A percentile compares a stretch with the other conserved stretches of the same genome.
Evolutionary conservation across 2,797 vertebrate genomes (phyloP).

Genomic region (Fratercula arctica): DNA sequence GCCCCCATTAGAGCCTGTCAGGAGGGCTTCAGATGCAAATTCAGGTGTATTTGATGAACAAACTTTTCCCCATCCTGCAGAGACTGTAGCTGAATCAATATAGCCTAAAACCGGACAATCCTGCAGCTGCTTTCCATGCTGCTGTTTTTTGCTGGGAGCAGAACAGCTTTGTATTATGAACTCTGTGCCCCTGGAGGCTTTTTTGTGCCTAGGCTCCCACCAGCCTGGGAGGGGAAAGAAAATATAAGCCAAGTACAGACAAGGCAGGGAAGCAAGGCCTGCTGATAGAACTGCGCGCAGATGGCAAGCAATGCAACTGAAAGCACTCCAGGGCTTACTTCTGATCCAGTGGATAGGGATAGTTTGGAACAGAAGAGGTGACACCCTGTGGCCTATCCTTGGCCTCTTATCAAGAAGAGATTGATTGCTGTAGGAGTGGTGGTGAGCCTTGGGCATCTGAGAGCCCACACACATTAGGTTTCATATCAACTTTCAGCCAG

Average conservation of each 20-base stretch:
- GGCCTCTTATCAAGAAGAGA: background rate
- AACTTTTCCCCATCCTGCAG: background rate
- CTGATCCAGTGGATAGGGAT: background rate
- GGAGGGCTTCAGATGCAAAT: background rate
- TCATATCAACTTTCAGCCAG: background rate
- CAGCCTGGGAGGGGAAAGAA: background rate
- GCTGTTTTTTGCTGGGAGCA: background rate
- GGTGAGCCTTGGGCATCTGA: background rate
- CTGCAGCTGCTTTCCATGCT: background rate
- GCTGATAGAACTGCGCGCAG: background rate
- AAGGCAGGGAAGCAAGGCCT: background rate
- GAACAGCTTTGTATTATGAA: background rate
- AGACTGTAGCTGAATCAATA: background rate
- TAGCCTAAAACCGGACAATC: background rate
- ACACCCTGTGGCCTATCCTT: background rate
- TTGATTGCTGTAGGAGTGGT: background rate
- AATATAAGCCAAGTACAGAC: background rate
- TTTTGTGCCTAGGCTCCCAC: background rate
- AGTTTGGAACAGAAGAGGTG: background rate
- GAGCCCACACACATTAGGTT: accelerated
- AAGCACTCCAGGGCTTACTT: background rate
- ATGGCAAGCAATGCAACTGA: background rate
- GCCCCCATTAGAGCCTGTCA: background rate
- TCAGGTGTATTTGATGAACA: accelerated
- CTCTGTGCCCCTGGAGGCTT: background rate